phyloP scores from a whole-genome alignment of 2,113 vertebrate species.

The Canis aureus region DNA sequence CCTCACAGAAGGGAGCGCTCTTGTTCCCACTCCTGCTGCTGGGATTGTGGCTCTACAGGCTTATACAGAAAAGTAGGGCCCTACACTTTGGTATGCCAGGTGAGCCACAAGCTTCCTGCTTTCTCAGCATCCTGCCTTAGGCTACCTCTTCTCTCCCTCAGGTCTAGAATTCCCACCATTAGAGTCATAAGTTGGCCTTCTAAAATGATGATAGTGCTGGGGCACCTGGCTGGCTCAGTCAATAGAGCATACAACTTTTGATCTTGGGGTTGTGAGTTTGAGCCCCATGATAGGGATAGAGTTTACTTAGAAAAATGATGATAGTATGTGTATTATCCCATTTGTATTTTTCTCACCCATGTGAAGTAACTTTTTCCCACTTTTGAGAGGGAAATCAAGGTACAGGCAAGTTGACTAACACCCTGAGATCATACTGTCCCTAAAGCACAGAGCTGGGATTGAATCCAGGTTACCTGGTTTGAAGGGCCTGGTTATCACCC shows the following conservation, averaged over 20 bases:
- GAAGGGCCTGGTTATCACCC: neutral
- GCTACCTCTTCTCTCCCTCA: neutral
- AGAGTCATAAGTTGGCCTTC: neutral
- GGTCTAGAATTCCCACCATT: neutral
- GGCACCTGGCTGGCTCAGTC: neutral
- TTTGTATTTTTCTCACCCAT: neutral
- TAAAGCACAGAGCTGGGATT: neutral
- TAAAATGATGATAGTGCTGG: neutral
- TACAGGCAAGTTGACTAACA: neutral
- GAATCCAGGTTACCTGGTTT: neutral
- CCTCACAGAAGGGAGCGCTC: fast-evolving
- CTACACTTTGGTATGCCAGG: neutral
- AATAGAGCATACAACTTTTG: neutral
- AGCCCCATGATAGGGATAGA: neutral
- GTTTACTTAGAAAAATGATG: neutral
- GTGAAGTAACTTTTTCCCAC: neutral
- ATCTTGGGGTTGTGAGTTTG: neutral
- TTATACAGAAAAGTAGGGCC: neutral
- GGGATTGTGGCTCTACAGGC: no score
- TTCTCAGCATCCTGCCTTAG: neutral
- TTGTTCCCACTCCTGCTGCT: neutral
- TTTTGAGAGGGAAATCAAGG: neutral
- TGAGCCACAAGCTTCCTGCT: neutral
- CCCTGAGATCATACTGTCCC: no score
- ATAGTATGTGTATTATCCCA: neutral